Percentiles rank a stretch among this genome's conserved stretches.
Evolutionary conservation across 2,113 vertebrate genomes (phyloP).

Genomic region (Misgurnus anguillicaudatus): DNA sequence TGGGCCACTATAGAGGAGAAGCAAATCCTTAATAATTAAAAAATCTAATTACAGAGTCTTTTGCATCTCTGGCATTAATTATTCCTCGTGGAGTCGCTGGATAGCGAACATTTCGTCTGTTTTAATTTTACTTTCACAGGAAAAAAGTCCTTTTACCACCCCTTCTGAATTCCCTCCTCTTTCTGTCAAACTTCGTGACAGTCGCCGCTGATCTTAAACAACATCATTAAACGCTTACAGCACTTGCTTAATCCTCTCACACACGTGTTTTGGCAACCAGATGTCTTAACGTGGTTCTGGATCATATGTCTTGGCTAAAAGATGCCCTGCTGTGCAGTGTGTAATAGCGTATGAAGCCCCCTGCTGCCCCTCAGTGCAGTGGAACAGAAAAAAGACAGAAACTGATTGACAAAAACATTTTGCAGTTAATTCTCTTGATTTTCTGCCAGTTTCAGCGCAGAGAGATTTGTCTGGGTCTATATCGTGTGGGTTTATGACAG

Average conservation of each 20-base stretch:
- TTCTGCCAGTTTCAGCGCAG: constrained; percentile 4
- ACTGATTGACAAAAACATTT: constrained; percentile 24
- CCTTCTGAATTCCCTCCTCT: constrained; percentile 41
- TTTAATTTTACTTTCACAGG: constrained; percentile 72
- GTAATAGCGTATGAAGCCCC: constrained; percentile 41
- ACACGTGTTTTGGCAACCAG: background rate
- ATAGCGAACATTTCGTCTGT: constrained; percentile 64
- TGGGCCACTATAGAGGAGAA: constrained; percentile 75
- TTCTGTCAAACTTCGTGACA: constrained; percentile 8
- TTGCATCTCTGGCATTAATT: constrained; percentile 77
- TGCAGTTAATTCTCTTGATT: constrained; percentile 23
- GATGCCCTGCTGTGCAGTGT: constrained; percentile 19
- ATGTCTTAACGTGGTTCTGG: background rate
- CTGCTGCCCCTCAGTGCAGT: constrained; percentile 40
- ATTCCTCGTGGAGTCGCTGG: constrained; percentile 68
- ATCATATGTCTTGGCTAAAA: constrained; percentile 42
- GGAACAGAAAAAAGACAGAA: constrained; percentile 3
- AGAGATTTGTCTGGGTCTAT: background rate
- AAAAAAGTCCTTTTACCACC: constrained; percentile 55
- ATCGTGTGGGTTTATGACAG: background rate
- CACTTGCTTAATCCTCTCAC: background rate
- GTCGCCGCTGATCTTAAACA: constrained; percentile 4
- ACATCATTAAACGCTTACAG: constrained; percentile 19
- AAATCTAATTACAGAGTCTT: constrained; percentile 81
- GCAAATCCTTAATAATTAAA: constrained; percentile 82